Conservation (phyloP, 2,797 vertebrate genomes). For the Helicolenus hilgendorfi region DNA sequence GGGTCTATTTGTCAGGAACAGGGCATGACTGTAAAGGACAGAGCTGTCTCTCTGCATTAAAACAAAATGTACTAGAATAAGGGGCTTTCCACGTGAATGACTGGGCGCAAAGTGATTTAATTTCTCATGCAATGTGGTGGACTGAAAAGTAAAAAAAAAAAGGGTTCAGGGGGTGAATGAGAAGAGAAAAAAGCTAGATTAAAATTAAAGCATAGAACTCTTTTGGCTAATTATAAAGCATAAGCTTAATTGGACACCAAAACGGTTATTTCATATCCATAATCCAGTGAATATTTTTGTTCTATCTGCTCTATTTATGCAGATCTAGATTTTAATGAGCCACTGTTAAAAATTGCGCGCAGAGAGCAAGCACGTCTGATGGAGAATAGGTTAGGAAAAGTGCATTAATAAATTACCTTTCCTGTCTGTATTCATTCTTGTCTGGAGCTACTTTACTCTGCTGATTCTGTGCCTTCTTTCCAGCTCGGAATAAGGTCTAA, state of each 20-base stretch:
- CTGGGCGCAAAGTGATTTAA: conserved; percentile 76
- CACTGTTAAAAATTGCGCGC: conserved; percentile 75
- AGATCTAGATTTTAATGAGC: conserved; percentile 87
- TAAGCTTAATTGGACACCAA: conserved; percentile 87
- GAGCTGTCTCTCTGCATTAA: conserved; percentile 84
- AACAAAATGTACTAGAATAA: conserved; percentile 71
- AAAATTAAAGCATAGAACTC: conserved; percentile 67
- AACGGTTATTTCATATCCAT: conserved; percentile 83
- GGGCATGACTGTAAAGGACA: conserved; percentile 77
- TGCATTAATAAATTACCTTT: conserved; percentile 83
- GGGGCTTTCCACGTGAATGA: conserved; percentile 80
- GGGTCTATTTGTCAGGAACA: conserved; percentile 71
- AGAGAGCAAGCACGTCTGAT: conserved; percentile 64
- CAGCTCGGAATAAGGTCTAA: conserved; percentile 49
- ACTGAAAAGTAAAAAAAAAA: conserved; percentile 34
- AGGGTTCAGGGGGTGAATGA: conserved; percentile 25
- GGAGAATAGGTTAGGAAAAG: conserved; percentile 73
- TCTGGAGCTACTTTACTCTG: conserved; percentile 58
- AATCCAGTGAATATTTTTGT: conserved; percentile 67
- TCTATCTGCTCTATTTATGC: conserved; percentile 81
- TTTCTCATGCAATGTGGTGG: conserved; percentile 73
- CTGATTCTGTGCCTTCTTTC: conserved; percentile 55
- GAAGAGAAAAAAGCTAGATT: conserved; percentile 24
- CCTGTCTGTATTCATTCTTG: conserved; percentile 73
- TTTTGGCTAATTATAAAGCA: conserved; percentile 84